These are phyloP conservation scores for Scylla paramamosain DNA, from an alignment of 1,140 invertebrate genomes.

Conservation along the genomic window DNA sequence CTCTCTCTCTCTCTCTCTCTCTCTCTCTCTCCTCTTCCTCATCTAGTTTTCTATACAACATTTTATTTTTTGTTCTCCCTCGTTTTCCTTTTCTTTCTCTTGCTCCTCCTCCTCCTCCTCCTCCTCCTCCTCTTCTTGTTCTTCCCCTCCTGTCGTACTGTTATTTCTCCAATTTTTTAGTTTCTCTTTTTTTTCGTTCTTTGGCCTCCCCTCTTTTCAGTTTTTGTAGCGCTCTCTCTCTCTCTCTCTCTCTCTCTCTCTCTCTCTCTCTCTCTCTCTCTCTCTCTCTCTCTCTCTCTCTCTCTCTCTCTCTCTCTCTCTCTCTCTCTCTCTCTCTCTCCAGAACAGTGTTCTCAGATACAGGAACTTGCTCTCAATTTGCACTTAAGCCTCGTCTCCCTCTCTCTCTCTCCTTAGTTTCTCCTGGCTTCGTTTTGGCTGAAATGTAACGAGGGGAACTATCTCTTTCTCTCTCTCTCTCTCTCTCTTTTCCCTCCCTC, in stretches of 20 bases:
- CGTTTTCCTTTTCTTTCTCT: neutral
- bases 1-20: neutral
- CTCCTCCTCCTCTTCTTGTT: neutral
- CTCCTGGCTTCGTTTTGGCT: too few relatives aligned
- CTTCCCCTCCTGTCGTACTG: neutral
- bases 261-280: conserved; percentile 51
- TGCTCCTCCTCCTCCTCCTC: neutral
- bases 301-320: conserved; percentile 15
- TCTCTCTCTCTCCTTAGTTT: neutral
- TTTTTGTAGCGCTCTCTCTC: conserved; percentile 5
- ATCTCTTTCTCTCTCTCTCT: neutral
- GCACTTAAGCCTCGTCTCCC: neutral
- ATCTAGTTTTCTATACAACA: neutral
- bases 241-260: conserved; percentile 51
- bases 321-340: conserved; percentile 26
- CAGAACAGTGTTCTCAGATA: neutral
- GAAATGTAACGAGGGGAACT: too few relatives aligned
- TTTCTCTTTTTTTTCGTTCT: neutral
- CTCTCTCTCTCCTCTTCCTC: neutral
- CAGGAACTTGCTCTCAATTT: neutral
- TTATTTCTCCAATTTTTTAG: neutral
- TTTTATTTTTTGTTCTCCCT: neutral
- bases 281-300: neutral
- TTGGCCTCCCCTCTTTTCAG: neutral
- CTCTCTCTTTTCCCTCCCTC: neutral